Base-by-base conservation (phyloP, 2,797 vertebrate species). In the Cichlasoma orientale region DNA sequence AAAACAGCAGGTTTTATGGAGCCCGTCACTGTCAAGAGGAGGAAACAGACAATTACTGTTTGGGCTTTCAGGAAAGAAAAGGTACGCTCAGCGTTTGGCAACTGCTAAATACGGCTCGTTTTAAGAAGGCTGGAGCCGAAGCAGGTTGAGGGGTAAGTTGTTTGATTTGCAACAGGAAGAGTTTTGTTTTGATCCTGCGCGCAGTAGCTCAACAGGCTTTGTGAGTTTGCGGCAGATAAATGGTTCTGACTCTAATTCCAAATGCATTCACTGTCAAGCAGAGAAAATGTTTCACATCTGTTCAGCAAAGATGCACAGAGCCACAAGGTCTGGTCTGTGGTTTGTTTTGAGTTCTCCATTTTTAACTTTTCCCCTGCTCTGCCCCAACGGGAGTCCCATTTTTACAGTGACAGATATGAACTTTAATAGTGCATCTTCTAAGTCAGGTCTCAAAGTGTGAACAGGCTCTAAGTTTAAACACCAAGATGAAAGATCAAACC, bases 21-120 rank as follows among this genome's bases (percentile, higher is more conserved):
- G 19, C 21, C 70, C 18, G 38, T 55, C 57, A 3, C 55, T 8
- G 68, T 79, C 53, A 31, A 61, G 31, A 78, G 56, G 18, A 25
- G 25, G 57, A 80, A 50, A 57, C 38, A 80, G 70, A 75, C 50
- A 70, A 79, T 53, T 75, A 75, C 44, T 76, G 81, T 86, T 78
- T 78, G 29, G 59, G 36, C 31, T 71, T 55, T 53, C 11, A 36
- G 54, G 50, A 55, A 11, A 36, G 54, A n/a, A 52, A 71, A 19
- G 23, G 9, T 63, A 47, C 29, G 18, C 56, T 38, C 56, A 4
- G 52, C 1, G 2, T 55, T 44, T n/a, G 3, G 56, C 54, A n/a
- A n/a, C 29, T 11, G 25, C 13, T 56, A 47, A 76, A 16, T 31
- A 3, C 0, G n/a, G 7, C 52, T 44, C 33, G 52, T 80, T 38